Evolutionary conservation across 2,113 vertebrate species (phyloP), one percentile per base, ranked within the genome.

Genomic region (Cyprinodon tularosa): DNA sequence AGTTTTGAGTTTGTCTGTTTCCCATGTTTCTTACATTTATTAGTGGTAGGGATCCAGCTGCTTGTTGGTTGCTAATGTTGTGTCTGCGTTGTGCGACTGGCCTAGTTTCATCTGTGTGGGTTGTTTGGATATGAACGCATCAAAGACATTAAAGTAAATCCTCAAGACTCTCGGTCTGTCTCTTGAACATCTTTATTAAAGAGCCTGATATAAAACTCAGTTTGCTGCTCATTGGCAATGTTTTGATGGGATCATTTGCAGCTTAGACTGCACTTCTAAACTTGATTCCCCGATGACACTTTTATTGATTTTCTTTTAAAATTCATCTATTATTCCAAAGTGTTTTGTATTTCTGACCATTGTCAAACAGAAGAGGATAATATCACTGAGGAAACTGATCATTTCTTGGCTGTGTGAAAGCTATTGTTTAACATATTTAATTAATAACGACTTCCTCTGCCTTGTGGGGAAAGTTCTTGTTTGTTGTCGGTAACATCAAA

Each of bases 91-190:
- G 44, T n/a, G 50, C n/a, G 50, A 36, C 47, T 81, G 77, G 71
- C 73, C 69, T 84, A 66, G 37, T 80, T 85, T 89, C n/a, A 36
- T 62, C 39, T 44, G 47, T 22, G 39, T 81, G 39, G 64, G 68
- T 71, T 69, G 53, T 86, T 84, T 74, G 44, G 38, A 80, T 71
- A 70, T 77, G 57, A 85, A 85, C 77, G 76, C 80, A 84, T 83
- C 66, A 61, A 81, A 70, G 71, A 78, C 76, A 82, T 88, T 80
- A 83, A 82, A 79, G 45, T 53, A 76, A 79, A 87, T 84, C 77
- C 65, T 68, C 45, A 72, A 83, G 74, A 80, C 8, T 63, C 74
- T 71, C 57, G 12, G 69, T 64, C 12, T 39, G 29, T 50, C 36
- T 39, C 50, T 62, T 59, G 69, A 48, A 68, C 73, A 76, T 1